These are phyloP conservation scores for Pholis gunnellus DNA, from an alignment of 2,113 vertebrate genomes.

Conservation along the genomic window DNA sequence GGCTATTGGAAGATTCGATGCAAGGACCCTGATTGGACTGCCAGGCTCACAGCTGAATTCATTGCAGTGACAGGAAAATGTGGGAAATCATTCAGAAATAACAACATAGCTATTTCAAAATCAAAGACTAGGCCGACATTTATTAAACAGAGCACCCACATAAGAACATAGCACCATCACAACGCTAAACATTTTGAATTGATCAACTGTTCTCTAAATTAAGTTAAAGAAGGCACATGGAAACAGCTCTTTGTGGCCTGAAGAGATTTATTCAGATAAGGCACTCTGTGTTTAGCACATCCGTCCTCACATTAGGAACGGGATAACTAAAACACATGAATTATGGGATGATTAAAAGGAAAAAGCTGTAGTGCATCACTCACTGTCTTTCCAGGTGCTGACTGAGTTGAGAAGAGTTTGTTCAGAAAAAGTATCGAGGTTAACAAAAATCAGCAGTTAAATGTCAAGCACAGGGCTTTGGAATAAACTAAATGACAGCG, in stretches of 20 bases:
- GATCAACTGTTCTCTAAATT: too few species aligned
- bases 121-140: background rate
- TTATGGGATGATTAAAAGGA: constrained; percentile 10
- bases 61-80: background rate
- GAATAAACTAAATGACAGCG: constrained; percentile 18
- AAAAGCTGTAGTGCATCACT: constrained; percentile 5
- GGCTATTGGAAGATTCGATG: background rate
- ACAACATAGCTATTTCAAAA: background rate
- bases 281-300: background rate
- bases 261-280: background rate
- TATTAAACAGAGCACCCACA: too few species aligned
- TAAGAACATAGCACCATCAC: too few species aligned
- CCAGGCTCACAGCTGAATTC: background rate
- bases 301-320: background rate
- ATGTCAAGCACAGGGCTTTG: constrained; percentile 2
- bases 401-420: background rate
- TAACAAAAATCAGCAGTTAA: background rate
- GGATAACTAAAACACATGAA: constrained; percentile 14
- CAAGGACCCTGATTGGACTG: too few species aligned
- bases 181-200: too few species aligned
- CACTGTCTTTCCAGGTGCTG: background rate
- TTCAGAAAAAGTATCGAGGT: background rate
- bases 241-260: too few species aligned
- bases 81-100: too few species aligned
- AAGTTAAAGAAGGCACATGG: too few species aligned